Evolutionary conservation across 2,797 vertebrate species (phyloP).

Genomic region (Protonibea diacanthus): DNA sequence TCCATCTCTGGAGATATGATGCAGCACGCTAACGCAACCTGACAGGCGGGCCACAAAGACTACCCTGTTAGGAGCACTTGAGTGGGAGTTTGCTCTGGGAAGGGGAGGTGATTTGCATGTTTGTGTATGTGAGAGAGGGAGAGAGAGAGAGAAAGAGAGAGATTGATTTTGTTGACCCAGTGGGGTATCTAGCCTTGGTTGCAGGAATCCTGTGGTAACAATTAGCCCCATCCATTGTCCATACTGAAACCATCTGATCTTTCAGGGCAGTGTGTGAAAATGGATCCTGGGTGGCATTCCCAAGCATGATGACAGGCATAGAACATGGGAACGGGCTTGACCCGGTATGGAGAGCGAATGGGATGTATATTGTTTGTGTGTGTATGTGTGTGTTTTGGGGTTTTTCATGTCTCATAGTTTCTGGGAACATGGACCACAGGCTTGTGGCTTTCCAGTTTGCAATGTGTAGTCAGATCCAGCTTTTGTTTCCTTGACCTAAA

Average conservation of each 20-base stretch:
- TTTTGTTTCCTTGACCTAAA: constrained; percentile 85
- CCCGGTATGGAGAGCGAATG: constrained; percentile 17
- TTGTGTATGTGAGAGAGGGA: constrained; percentile 5
- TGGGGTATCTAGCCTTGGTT: constrained; percentile 29
- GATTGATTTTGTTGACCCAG: constrained; percentile 56
- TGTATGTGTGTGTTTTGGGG: constrained; percentile 27
- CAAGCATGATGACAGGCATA: constrained; percentile 16
- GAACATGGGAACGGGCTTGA: constrained; percentile 52
- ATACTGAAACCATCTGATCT: constrained; percentile 45
- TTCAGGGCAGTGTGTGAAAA: constrained; percentile 55
- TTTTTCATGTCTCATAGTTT: constrained; percentile 63
- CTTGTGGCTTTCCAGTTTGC: constrained; percentile 68
- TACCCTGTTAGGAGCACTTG: constrained; percentile 60
- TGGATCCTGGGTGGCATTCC: constrained; percentile 35
- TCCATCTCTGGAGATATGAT: constrained; percentile 72
- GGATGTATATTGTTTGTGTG: constrained; percentile 35
- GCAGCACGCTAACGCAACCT: constrained; percentile 76
- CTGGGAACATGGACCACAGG: constrained; percentile 75
- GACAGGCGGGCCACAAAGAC: constrained; percentile 80
- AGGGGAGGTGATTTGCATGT: constrained; percentile 66
- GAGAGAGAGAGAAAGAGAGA: constrained; percentile 21
- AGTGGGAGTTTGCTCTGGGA: constrained; percentile 68
- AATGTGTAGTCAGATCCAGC: constrained; percentile 56
- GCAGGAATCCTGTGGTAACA: constrained; percentile 50
- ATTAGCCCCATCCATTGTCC: constrained; percentile 57